These are phyloP conservation scores for Heliconius hermathena DNA, from an alignment of 1,140 invertebrate genomes.

Conservation along the genomic window DNA sequence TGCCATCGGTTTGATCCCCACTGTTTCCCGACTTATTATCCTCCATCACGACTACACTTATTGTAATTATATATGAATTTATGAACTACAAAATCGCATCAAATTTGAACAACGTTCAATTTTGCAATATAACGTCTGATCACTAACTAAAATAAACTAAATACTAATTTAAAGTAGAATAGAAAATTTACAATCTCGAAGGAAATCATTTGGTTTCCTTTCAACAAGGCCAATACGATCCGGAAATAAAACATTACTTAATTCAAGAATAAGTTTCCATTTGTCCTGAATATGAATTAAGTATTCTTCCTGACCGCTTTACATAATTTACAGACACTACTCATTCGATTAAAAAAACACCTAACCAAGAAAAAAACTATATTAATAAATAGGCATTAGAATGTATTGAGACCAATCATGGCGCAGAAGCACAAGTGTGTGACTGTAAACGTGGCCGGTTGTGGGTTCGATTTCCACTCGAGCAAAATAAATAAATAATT, in stretches of 20 bases:
- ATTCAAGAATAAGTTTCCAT: slow-evolving; percentile 20
- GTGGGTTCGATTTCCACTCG: neutral
- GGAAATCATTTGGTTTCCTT: slow-evolving; percentile 57
- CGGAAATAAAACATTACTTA: slow-evolving; percentile 33
- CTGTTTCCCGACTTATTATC: slow-evolving; percentile 30
- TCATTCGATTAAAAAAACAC: no score
- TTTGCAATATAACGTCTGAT: slow-evolving; percentile 37
- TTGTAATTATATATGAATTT: neutral
- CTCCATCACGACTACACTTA: slow-evolving; percentile 13
- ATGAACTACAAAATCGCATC: neutral
- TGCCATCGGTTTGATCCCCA: slow-evolving; percentile 6
- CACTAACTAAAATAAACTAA: slow-evolving; percentile 41
- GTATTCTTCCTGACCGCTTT: neutral
- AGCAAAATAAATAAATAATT: neutral
- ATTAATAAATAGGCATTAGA: no score
- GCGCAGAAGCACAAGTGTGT: no score
- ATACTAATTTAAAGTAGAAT: neutral
- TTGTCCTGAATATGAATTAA: neutral
- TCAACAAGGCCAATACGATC: slow-evolving; percentile 51
- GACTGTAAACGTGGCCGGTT: neutral
- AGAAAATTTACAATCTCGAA: slow-evolving; percentile 20
- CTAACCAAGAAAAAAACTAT: no score
- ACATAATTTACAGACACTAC: neutral
- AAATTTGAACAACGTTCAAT: neutral
- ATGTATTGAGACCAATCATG: no score